Evolutionary conservation across 2,797 vertebrate species (phyloP).

Genomic region (Merluccius polli): DNA sequence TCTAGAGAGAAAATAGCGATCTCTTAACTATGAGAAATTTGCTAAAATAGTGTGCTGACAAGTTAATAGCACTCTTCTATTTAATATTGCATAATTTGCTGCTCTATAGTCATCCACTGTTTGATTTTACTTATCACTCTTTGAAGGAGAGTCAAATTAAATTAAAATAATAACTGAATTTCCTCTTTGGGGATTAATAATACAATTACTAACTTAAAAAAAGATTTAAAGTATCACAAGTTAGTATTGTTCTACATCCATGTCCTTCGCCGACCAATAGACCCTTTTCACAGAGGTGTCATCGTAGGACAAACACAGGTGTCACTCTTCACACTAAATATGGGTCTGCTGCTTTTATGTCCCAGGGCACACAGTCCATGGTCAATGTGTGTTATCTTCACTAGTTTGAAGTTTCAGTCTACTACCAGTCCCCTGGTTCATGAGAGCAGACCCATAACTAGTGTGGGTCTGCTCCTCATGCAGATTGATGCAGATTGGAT

Average conservation of each 20-base stretch:
- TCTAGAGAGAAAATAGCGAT: background rate
- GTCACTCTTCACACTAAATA: background rate
- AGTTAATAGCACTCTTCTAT: background rate
- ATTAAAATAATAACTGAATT: background rate
- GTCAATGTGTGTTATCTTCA: background rate
- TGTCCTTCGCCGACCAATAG: conserved; percentile 10
- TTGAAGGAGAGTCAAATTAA: background rate
- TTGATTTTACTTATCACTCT: background rate
- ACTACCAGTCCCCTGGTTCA: background rate
- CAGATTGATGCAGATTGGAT: conserved; percentile 64
- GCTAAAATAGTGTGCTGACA: background rate
- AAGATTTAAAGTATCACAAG: conserved; percentile 4
- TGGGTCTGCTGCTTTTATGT: background rate
- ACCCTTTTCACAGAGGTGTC: background rate
- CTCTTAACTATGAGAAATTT: background rate
- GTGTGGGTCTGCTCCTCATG: too few species aligned
- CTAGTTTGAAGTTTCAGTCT: background rate
- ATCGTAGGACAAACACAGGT: background rate
- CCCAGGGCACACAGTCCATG: background rate
- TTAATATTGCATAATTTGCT: background rate
- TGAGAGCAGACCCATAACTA: background rate
- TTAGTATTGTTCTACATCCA: background rate
- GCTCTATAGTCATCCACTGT: background rate
- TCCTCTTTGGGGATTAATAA: background rate
- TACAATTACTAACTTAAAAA: background rate